These are phyloP conservation scores for Centropus bengalensis DNA, from an alignment of 2,113 vertebrate species.

Conservation along the genomic window DNA sequence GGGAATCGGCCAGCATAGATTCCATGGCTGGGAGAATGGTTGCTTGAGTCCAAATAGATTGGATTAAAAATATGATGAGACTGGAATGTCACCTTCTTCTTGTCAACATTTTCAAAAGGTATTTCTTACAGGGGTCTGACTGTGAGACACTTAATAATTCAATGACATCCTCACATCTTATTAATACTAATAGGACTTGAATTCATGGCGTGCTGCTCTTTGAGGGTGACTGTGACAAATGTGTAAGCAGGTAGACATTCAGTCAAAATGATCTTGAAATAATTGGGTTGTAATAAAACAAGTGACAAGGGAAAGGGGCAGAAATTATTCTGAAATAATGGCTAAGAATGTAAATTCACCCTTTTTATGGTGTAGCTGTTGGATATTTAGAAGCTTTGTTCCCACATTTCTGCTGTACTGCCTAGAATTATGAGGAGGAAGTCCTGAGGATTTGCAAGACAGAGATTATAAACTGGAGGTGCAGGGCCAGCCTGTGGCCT, in stretches of 20 bases:
- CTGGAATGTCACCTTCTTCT: background rate
- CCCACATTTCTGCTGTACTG: background rate
- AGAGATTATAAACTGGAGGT: background rate
- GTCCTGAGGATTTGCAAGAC: background rate
- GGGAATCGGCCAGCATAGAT: background rate
- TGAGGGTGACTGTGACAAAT: slow-evolving; percentile 6
- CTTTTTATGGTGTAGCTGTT: background rate
- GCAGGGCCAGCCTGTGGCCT: slow-evolving; percentile 7
- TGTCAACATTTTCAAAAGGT: background rate
- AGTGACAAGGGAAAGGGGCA: background rate
- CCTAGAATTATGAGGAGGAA: background rate
- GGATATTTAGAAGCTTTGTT: background rate
- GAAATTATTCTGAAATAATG: background rate
- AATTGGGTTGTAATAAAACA: slow-evolving; percentile 8
- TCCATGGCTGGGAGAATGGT: background rate
- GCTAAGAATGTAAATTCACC: background rate
- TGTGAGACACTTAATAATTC: background rate
- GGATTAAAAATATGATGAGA: background rate
- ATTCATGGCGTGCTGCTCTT: background rate
- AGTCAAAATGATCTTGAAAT: slow-evolving; percentile 5
- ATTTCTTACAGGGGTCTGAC: background rate
- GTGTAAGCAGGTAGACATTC: background rate
- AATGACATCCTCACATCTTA: background rate
- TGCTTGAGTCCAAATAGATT: background rate
- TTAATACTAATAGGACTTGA: slow-evolving; percentile 5